Percentiles rank a stretch among this genome's conserved stretches.
Conservation (phyloP, 2,797 vertebrate species). For the Microhierax caerulescens region DNA sequence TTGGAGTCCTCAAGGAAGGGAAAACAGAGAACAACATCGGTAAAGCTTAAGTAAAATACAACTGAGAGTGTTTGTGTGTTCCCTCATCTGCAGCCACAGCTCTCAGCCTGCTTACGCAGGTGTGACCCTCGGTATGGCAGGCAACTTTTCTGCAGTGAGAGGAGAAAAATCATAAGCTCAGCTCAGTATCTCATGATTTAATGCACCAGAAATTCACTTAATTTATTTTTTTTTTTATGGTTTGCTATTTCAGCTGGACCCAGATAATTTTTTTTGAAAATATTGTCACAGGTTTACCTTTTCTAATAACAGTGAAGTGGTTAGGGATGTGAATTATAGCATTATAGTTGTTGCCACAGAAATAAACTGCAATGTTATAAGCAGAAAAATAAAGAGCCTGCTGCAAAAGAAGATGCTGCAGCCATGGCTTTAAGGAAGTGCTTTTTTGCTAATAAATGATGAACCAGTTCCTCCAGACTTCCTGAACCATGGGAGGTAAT, state of each 20-base stretch:
- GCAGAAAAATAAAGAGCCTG: background rate
- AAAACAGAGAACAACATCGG: background rate
- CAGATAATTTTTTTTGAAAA: background rate
- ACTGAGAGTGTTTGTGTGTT: background rate
- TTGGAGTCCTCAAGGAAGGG: background rate
- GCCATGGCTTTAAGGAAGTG: background rate
- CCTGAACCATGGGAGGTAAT: background rate
- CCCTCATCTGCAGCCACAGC: background rate
- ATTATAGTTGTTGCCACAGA: background rate
- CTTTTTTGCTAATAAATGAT: background rate
- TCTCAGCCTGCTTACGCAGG: background rate
- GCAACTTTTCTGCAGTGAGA: background rate
- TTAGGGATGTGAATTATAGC: background rate
- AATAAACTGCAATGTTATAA: background rate
- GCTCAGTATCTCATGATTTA: background rate
- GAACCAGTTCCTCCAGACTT: background rate
- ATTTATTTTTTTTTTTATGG: background rate
- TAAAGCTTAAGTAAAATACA: background rate
- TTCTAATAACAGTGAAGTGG: background rate
- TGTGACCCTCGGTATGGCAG: rapidly evolving
- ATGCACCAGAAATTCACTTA: background rate
- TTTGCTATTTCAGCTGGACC: background rate
- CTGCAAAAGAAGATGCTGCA: background rate
- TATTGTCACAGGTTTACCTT: background rate
- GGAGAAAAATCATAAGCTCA: background rate